Evolutionary conservation across 2,888 invertebrate species (phyloP).

Genomic region (Xestia ashworthii): DNA sequence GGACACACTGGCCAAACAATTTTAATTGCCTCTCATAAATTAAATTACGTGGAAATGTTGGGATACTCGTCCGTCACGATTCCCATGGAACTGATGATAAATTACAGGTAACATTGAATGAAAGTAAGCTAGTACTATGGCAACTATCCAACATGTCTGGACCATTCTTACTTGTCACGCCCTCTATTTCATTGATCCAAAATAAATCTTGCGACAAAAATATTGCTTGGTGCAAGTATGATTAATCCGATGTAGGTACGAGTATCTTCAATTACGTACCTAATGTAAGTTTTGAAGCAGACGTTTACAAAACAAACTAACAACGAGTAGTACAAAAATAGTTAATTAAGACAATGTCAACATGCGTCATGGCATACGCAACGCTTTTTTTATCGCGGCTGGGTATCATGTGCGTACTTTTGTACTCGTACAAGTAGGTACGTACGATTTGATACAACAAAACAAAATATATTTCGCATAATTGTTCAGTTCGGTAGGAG

Average conservation of each 20-base stretch:
- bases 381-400: slow-evolving; percentile 26
- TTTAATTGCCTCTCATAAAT: slow-evolving; percentile 49
- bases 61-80: slow-evolving; percentile 33
- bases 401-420: slow-evolving; percentile 34
- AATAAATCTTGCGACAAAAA: slow-evolving; percentile 39
- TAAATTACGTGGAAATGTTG: slow-evolving; percentile 43
- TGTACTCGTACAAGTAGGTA: slow-evolving; percentile 2
- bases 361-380: slow-evolving; percentile 43
- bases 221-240: slow-evolving; percentile 19
- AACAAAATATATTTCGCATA: slow-evolving; percentile 15
- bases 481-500: background rate
- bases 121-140: slow-evolving; percentile 46
- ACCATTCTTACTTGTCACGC: slow-evolving; percentile 42
- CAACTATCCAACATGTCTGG: slow-evolving; percentile 50
- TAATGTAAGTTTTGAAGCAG: slow-evolving; percentile 22
- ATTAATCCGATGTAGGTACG: slow-evolving; percentile 2
- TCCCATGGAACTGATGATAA: slow-evolving; percentile 34
- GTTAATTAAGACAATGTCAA: slow-evolving; percentile 48
- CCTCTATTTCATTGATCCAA: slow-evolving; percentile 40
- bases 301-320: slow-evolving; percentile 31
- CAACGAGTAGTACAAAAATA: slow-evolving; percentile 45
- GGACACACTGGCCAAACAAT: slow-evolving; percentile 46
- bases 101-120: slow-evolving; percentile 55
- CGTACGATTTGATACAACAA: slow-evolving; percentile 12
- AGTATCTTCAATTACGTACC: slow-evolving; percentile 28